These are phyloP conservation scores for Boulengeromyrus knoepffleri DNA, from an alignment of 2,113 vertebrate genomes.

Conservation along the genomic window DNA sequence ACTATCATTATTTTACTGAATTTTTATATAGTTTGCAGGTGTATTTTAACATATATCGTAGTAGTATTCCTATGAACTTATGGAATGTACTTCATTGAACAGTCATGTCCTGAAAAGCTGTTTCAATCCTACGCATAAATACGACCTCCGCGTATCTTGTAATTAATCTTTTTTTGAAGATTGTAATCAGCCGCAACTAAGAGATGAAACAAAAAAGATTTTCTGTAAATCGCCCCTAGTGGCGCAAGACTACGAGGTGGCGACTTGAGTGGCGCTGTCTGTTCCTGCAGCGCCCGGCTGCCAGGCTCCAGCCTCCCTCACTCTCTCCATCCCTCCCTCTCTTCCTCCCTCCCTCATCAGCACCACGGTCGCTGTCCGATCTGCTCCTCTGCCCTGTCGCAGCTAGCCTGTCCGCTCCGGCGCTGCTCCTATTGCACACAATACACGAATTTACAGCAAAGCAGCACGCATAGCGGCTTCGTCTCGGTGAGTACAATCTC, in stretches of 20 bases:
- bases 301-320: background rate
- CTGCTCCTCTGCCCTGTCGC: background rate
- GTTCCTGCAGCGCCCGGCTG: background rate
- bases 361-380: background rate
- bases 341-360: background rate
- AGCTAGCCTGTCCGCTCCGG: background rate
- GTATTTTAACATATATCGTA: background rate
- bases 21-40: background rate
- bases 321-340: background rate
- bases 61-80: background rate
- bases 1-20: background rate
- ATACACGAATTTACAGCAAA: background rate
- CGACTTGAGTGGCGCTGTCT: background rate
- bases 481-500: background rate
- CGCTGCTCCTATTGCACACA: background rate
- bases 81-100: background rate
- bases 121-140: background rate
- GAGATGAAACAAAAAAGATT: background rate
- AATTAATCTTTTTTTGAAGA: background rate
- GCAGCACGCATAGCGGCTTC: background rate
- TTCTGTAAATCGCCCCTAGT: slow-evolving; percentile 3
- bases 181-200: background rate
- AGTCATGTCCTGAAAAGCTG: background rate
- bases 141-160: background rate
- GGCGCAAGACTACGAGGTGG: background rate